These are phyloP conservation scores for Antrozous pallidus DNA, from an alignment of 2,797 vertebrate species.

Conservation along the genomic window DNA sequence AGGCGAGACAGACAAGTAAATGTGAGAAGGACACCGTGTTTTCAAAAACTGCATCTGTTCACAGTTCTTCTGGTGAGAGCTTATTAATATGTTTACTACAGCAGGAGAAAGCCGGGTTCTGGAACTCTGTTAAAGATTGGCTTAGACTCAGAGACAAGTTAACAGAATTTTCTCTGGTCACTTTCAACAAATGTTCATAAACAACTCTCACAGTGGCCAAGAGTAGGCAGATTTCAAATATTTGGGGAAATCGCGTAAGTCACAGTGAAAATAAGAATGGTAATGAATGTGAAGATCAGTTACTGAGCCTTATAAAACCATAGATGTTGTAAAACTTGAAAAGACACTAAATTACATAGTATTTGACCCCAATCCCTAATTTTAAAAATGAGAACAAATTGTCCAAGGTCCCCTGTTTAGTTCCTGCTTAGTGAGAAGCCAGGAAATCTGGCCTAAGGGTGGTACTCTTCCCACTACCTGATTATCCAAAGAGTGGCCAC, in stretches of 20 bases:
- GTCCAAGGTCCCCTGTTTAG: background rate
- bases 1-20: constrained; percentile 66
- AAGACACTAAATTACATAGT: background rate
- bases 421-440: background rate
- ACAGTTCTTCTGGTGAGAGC: constrained; percentile 52
- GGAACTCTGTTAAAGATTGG: constrained; percentile 37
- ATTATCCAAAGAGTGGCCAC: background rate
- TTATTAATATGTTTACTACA: constrained; percentile 57
- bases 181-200: constrained; percentile 72
- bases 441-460: accelerated
- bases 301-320: background rate
- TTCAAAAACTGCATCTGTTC: constrained; percentile 67
- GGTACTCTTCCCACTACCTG: background rate
- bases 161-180: constrained; percentile 71
- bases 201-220: constrained; percentile 60
- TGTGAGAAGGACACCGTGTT: constrained; percentile 71
- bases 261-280: constrained; percentile 54
- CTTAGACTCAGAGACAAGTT: constrained; percentile 60
- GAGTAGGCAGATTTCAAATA: constrained; percentile 61
- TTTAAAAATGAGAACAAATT: background rate
- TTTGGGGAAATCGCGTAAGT: constrained; percentile 39
- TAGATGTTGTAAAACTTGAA: constrained; percentile 13
- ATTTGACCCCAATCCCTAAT: background rate
- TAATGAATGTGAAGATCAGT: constrained; percentile 19
- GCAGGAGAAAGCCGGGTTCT: constrained; percentile 49